These are phyloP conservation scores for Neodiprion virginianus DNA, from an alignment of 1,140 invertebrate species.

Conservation along the genomic window DNA sequence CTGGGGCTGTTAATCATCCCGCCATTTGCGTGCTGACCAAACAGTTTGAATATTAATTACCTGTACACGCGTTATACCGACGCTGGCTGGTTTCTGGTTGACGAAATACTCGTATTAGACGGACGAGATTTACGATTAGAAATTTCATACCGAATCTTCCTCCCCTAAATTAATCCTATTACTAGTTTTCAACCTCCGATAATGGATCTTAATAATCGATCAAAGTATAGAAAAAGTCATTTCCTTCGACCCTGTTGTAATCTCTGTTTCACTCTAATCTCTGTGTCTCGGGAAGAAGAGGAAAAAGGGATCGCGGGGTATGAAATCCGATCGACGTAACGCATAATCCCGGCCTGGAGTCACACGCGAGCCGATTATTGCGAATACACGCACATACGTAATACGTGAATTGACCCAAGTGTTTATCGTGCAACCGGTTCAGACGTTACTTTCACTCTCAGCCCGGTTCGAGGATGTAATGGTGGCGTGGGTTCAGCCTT, in stretches of 20 bases:
- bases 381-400: neutral
- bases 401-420: neutral
- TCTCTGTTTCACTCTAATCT: neutral
- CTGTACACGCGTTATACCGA: neutral
- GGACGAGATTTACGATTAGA: neutral
- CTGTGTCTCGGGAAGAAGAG: neutral
- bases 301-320: neutral
- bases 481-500: slow-evolving; percentile 6
- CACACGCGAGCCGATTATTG: neutral
- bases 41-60: neutral
- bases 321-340: neutral
- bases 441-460: slow-evolving; percentile 2
- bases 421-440: neutral
- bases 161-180: neutral
- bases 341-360: neutral
- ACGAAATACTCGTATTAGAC: neutral
- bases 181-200: neutral
- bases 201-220: neutral
- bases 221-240: neutral
- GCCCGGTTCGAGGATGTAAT: slow-evolving; percentile 3
- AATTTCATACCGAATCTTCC: no score
- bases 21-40: neutral
- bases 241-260: neutral
- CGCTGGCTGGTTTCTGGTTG: neutral
- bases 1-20: neutral